These are phyloP conservation scores for Drosophila rhopaloa DNA, from an alignment of 1,140 invertebrate species.

Conservation along the genomic window DNA sequence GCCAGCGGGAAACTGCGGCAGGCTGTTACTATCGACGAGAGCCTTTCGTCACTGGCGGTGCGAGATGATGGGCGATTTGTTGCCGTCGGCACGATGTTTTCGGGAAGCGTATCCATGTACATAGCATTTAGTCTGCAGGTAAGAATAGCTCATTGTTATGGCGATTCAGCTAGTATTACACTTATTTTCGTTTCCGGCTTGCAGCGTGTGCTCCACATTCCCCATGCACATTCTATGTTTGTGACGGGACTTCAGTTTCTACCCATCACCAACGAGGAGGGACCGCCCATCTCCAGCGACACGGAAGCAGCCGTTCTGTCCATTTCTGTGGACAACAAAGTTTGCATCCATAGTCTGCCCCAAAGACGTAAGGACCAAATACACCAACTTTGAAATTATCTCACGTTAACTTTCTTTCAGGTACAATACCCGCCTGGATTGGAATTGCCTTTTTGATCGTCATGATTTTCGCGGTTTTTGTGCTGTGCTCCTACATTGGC, in stretches of 20 bases:
- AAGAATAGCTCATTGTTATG: constrained; percentile 11
- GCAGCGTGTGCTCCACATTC: constrained; percentile 92
- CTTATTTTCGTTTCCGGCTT: constrained; percentile 21
- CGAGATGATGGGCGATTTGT: constrained; percentile 96
- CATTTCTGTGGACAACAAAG: constrained; percentile 97
- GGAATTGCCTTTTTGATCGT: constrained; percentile 90
- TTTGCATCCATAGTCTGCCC: constrained; percentile 95
- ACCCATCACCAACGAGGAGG: constrained; percentile 88
- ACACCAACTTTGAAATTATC: background rate
- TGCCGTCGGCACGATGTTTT: constrained; percentile 96
- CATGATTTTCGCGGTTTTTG: constrained; percentile 90
- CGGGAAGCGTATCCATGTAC: constrained; percentile 95
- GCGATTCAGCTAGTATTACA: background rate
- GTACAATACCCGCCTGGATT: constrained; percentile 91
- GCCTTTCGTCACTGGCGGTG: constrained; percentile 93
- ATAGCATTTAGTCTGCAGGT: constrained; percentile 96
- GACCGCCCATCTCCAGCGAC: constrained; percentile 88
- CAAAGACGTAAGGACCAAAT: constrained; percentile 89
- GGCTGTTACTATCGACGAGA: constrained; percentile 88
- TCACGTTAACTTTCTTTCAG: constrained; percentile 85
- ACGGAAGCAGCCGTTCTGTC: constrained; percentile 95
- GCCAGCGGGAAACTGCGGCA: constrained; percentile 86
- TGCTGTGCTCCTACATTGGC: constrained; percentile 91
- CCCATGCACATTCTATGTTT: constrained; percentile 96
- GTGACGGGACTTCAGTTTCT: constrained; percentile 96